phyloP scores from a whole-genome alignment of 1,140 invertebrate genomes.

The Ladona fulva region DNA sequence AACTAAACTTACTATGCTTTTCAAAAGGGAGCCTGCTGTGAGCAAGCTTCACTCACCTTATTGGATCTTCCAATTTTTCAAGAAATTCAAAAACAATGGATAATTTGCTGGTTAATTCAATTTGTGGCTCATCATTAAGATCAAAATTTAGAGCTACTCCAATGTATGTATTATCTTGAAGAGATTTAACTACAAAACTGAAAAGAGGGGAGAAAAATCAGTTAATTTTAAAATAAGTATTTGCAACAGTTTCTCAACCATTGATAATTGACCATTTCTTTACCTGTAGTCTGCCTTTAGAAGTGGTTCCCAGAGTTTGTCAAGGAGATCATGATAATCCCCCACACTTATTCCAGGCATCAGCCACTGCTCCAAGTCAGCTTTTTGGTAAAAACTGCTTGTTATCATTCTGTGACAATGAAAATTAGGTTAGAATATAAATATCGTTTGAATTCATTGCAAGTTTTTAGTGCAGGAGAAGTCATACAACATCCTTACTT shows the following conservation, averaged over 20 bases:
- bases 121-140: constrained; percentile 62
- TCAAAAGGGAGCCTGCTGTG: too few relatives aligned
- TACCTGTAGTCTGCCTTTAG: constrained; percentile 49
- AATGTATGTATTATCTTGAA: constrained; percentile 37
- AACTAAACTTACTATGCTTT: too few relatives aligned
- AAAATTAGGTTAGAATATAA: too few relatives aligned
- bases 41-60: constrained; percentile 52
- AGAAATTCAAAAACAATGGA: constrained; percentile 67
- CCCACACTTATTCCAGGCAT: constrained; percentile 48
- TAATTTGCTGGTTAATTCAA: constrained; percentile 54
- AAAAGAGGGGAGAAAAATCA: constrained; percentile 7
- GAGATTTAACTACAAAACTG: constrained; percentile 52
- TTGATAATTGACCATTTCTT: neutral
- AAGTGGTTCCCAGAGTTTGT: constrained; percentile 53
- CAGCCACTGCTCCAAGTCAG: constrained; percentile 68
- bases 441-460: too few relatives aligned
- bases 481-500: constrained; percentile 44
- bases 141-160: constrained; percentile 71
- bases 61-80: constrained; percentile 61
- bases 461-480: too few relatives aligned
- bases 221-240: neutral
- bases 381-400: constrained; percentile 72
- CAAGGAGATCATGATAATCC: constrained; percentile 59
- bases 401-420: constrained; percentile 56
- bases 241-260: too few relatives aligned